Evolutionary conservation across 1,140 invertebrate genomes (phyloP), one percentile per base, ranked within the genome.

Genomic region (Drosophila ambigua): DNA sequence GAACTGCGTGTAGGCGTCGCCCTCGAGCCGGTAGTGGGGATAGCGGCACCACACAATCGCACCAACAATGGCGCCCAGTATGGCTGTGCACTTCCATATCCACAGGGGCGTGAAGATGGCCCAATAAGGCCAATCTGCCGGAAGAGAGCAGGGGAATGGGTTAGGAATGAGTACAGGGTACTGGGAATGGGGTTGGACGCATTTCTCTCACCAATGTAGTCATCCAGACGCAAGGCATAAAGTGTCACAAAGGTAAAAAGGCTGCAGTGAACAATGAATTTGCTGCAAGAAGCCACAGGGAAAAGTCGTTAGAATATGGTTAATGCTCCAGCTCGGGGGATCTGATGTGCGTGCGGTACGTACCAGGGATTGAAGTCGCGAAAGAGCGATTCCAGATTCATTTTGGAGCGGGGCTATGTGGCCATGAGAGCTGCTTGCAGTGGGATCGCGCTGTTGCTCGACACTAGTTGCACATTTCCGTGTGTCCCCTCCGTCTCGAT

Each of bases 1-100:
- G 90, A 98, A 99, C 92, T 99, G 98, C 15, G 98, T 95, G 92
- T 98, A 98, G 24, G 97, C 97, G 93, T 98, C 97, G 72, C 97
- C 97, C 93, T 99, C 98, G 58, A 98, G 93, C 90, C 98, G 97
- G 92, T 97, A 97, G 84, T 98, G 97, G 41, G 98, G 98, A 93
- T 98, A 96, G 82, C 96, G 94, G 95, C 97, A 98, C 98, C 98
- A 99, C 4, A 99, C 95, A 89, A 97, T 97, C 79, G 97, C 98
- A 28, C 98, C 98, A 41, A 98, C 94, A 54, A 95, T 94, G 45
- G 98, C 97, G 67, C 98, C 98, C 51, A 95, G 88, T 43, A 99
- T 95, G 15, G 98, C 98, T 85, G 98, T 94, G 64, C 95, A 93
- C 92, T 99, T 99, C 98, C 98, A 99, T 69, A 98, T 95, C 98